Conservation (phyloP, 64 coral and sea anemone genomes). For the Dendronephthya gigantea region DNA sequence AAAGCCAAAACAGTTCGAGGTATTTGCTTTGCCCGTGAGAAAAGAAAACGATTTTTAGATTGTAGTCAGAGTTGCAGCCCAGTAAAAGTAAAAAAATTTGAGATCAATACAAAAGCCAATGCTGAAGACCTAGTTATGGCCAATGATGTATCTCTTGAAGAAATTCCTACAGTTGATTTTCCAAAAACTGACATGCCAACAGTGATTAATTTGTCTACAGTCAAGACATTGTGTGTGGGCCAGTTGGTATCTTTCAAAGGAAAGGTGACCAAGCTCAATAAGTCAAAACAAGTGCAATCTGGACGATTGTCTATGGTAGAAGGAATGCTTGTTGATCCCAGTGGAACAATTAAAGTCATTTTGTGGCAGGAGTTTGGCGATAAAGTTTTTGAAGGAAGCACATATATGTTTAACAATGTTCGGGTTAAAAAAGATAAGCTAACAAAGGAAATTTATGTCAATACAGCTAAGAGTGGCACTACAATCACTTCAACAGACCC, state of each 20-base stretch:
- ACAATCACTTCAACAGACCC: not conserved
- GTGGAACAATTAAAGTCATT: conserved; percentile 25
- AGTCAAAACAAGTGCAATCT: conserved; percentile 27
- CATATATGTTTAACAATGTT: conserved; percentile 47
- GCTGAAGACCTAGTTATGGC: not conserved
- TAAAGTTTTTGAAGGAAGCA: conserved; percentile 35
- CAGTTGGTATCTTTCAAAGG: conserved; percentile 43
- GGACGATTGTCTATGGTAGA: conserved; percentile 15
- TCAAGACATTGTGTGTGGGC: not conserved
- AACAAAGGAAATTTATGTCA: conserved; percentile 31
- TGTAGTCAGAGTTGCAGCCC: not conserved
- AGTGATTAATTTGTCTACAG: not conserved
- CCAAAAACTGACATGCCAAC: not conserved
- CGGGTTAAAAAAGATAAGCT: conserved; percentile 16
- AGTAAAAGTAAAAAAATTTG: not conserved
- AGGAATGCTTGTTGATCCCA: conserved; percentile 32
- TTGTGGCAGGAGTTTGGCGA: conserved; percentile 25
- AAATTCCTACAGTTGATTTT: not conserved
- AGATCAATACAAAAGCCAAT: not conserved
- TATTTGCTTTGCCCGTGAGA: not conserved
- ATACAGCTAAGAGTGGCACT: conserved; percentile 30
- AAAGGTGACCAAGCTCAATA: conserved; percentile 8
- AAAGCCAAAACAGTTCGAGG: not conserved
- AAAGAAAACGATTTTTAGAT: not conserved
- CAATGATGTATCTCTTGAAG: not conserved